Percentiles rank a stretch among this genome's conserved stretches.
These are phyloP conservation scores for Passer montanus DNA, from an alignment of 2,113 vertebrate genomes.

Conservation along the genomic window DNA sequence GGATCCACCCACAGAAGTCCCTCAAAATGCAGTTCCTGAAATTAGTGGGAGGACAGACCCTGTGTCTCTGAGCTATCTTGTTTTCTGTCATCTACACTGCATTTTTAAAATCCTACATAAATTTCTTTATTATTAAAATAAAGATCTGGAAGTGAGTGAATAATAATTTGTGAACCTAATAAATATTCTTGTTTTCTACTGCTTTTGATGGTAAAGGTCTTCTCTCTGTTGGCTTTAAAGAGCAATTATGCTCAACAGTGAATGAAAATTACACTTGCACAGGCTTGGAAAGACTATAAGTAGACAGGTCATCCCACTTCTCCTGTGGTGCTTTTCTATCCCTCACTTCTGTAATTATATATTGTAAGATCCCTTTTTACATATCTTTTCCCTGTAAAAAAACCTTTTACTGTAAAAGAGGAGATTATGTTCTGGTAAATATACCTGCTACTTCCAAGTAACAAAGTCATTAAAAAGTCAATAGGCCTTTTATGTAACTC, in stretches of 20 bases:
- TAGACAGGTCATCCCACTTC: background rate
- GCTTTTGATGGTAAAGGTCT: background rate
- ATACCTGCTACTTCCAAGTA: conserved; percentile 26
- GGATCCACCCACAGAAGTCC: background rate
- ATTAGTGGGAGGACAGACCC: background rate
- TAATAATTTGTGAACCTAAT: background rate
- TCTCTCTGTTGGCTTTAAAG: background rate
- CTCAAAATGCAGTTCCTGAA: background rate
- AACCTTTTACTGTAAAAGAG: background rate
- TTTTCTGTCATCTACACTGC: background rate
- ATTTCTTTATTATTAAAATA: background rate
- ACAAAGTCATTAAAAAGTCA: conserved; percentile 18
- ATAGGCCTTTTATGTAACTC: conserved; percentile 1
- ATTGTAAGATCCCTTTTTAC: background rate
- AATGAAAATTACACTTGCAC: background rate
- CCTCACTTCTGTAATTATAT: background rate
- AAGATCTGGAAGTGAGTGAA: background rate
- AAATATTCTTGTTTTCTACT: background rate
- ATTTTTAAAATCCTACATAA: background rate
- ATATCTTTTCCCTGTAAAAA: background rate
- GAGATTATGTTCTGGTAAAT: conserved; percentile 28
- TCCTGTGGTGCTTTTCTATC: background rate
- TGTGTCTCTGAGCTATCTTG: background rate
- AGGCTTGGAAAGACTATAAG: background rate
- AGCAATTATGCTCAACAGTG: background rate